phyloP scores from a whole-genome alignment of 2,888 invertebrate genomes.

The Pristionchus mayeri region DNA sequence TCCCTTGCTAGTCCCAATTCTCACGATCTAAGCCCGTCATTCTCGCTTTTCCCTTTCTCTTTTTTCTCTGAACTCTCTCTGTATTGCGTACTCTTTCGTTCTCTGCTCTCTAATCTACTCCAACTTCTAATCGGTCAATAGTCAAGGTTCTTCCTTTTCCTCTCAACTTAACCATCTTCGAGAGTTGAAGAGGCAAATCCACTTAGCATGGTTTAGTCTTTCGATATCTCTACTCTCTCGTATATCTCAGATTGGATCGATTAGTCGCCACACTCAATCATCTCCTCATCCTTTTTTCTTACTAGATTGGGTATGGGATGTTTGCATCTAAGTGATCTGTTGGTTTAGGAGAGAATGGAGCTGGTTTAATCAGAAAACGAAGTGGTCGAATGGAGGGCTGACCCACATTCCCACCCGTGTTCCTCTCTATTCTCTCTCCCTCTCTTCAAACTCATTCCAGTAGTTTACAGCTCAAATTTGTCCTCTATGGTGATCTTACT shows the following conservation, averaged over 20 bases:
- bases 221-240: not conserved
- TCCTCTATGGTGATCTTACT: not conserved
- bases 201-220: constrained; percentile 15
- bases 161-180: not conserved
- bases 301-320: not conserved
- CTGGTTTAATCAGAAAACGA: constrained; percentile 42
- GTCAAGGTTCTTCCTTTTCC: constrained; percentile 17
- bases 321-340: constrained; percentile 35
- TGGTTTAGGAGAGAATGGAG: constrained; percentile 36
- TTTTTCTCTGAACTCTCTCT: constrained; percentile 17
- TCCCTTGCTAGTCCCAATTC: not conserved
- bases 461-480: constrained; percentile 32
- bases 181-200: not conserved
- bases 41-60: constrained; percentile 13
- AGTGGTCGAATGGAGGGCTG: not conserved
- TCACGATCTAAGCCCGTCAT: constrained; percentile 22
- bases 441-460: constrained; percentile 13
- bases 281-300: not conserved
- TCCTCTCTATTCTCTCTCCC: constrained; percentile 21
- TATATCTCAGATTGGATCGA: too few species aligned
- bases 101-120: constrained; percentile 13
- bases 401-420: constrained; percentile 10
- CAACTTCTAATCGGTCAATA: constrained; percentile 39
- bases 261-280: too few species aligned
- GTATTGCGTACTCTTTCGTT: not conserved